phyloP scores from a whole-genome alignment of 2,113 vertebrate species.

The Holacanthus passer region DNA sequence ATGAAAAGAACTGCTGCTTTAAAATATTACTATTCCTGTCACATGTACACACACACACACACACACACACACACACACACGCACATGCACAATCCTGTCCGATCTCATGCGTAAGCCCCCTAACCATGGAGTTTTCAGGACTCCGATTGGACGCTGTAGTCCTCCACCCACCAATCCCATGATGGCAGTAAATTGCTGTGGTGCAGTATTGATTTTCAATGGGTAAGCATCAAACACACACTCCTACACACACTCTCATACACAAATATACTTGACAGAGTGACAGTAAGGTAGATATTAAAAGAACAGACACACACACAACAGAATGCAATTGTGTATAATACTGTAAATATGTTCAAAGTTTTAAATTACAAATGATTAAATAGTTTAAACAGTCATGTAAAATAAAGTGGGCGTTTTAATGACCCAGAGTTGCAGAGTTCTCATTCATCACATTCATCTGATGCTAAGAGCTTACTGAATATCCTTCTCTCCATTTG shows the following conservation, averaged over 20 bases:
- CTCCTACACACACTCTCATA: background rate
- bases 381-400: background rate
- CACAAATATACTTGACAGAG: background rate
- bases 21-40: slow-evolving; percentile 38
- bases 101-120: background rate
- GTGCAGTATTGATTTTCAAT: slow-evolving; percentile 61
- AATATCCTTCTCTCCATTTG: slow-evolving; percentile 13
- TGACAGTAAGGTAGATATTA: background rate
- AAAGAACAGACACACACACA: background rate
- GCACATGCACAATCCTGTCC: background rate
- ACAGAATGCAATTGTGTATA: background rate
- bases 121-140: slow-evolving; percentile 17
- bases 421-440: background rate
- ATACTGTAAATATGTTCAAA: background rate
- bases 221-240: slow-evolving; percentile 13
- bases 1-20: slow-evolving; percentile 28
- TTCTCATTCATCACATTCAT: slow-evolving; percentile 25
- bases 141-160: slow-evolving; percentile 33
- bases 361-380: background rate
- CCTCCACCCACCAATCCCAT: slow-evolving; percentile 37
- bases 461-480: slow-evolving; percentile 20
- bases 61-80: background rate
- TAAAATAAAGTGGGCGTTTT: background rate
- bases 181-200: slow-evolving; percentile 34
- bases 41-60: slow-evolving; percentile 4